Evolutionary conservation across 2,888 invertebrate species (phyloP).

Genomic region (Rhingia campestris): DNA sequence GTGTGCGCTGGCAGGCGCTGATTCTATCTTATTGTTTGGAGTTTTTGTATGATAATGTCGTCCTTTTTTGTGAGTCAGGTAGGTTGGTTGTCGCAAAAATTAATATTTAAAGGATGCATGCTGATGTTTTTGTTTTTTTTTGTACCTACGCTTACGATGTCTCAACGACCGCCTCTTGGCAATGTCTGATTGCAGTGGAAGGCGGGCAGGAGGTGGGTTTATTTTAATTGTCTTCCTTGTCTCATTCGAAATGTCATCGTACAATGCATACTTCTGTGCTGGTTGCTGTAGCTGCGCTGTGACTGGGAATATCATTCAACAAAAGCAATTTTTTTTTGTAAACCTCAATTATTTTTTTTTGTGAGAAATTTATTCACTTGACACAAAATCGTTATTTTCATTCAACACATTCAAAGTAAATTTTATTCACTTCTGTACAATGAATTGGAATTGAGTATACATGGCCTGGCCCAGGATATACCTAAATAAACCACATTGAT

Average conservation of each 20-base stretch:
- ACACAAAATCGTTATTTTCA: conserved; percentile 54
- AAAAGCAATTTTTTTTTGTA: conserved; percentile 30
- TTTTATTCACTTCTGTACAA: conserved; percentile 36
- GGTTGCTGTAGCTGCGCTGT: background rate
- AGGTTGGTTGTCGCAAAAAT: conserved; percentile 16
- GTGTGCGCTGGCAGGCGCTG: conserved; percentile 16
- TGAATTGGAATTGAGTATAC: conserved; percentile 52
- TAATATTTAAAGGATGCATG: conserved; percentile 37
- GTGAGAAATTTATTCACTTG: conserved; percentile 22
- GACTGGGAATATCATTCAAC: conserved; percentile 6
- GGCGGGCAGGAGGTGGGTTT: background rate
- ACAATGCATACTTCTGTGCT: background rate
- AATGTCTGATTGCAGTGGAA: conserved; percentile 25
- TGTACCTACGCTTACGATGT: background rate
- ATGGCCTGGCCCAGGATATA: background rate
- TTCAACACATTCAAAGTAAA: conserved; percentile 49
- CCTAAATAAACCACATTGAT: background rate
- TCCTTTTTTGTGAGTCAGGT: conserved; percentile 26
- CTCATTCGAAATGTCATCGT: conserved; percentile 40
- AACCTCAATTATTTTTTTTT: background rate
- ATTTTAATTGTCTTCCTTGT: conserved; percentile 37
- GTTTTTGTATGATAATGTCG: conserved; percentile 45
- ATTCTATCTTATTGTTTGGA: conserved; percentile 35
- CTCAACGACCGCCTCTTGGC: conserved; percentile 10
- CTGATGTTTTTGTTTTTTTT: background rate